Evolutionary conservation across 2,888 invertebrate species (phyloP).

Genomic region (Mactromeris polynyma): DNA sequence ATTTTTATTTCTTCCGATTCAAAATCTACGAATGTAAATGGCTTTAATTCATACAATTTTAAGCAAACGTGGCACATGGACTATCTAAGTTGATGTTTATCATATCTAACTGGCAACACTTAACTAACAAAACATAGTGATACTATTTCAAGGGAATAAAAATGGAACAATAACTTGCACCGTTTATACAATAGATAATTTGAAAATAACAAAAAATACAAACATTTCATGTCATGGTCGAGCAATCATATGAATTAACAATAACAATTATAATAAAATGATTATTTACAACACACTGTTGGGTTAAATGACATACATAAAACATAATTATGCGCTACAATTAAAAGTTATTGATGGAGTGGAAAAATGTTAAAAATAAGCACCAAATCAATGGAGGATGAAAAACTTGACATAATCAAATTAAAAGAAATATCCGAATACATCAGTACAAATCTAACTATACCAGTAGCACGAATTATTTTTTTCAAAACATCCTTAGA

Average conservation of each 20-base stretch:
- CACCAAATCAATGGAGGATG: too few relatives aligned
- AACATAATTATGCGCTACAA: not conserved
- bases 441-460: too few relatives aligned
- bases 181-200: not conserved
- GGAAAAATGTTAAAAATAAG: not conserved
- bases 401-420: too few relatives aligned
- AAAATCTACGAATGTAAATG: too few relatives aligned
- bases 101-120: not conserved
- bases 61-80: not conserved
- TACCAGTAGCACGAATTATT: too few relatives aligned
- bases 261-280: slow-evolving; percentile 2
- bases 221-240: slow-evolving; percentile 1
- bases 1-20: too few relatives aligned
- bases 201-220: not conserved
- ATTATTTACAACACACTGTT: not conserved
- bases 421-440: too few relatives aligned
- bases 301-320: not conserved
- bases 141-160: not conserved
- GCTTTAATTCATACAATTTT: not conserved
- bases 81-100: too few relatives aligned
- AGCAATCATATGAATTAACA: not conserved
- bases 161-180: not conserved
- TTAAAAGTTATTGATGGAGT: not conserved
- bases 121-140: not conserved
- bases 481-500: too few relatives aligned